phyloP scores from a whole-genome alignment of 2,888 invertebrate species.

The Drosophila recens region DNA sequence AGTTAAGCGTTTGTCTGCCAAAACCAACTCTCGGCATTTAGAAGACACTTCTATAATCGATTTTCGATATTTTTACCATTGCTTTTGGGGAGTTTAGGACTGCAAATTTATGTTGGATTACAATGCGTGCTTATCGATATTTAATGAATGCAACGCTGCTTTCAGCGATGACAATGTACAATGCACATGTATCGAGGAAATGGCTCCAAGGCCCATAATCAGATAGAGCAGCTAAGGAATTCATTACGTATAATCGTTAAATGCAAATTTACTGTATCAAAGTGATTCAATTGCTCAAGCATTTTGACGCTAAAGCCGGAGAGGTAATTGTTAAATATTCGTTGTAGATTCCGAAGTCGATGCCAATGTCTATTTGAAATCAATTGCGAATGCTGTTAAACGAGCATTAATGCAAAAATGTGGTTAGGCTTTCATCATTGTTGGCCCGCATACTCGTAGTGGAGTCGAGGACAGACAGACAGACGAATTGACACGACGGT shows the following conservation, averaged over 20 bases:
- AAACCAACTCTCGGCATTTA: background rate
- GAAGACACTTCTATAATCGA: conserved; percentile 18
- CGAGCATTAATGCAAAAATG: conserved; percentile 35
- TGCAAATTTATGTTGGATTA: background rate
- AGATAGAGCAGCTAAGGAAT: background rate
- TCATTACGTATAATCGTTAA: background rate
- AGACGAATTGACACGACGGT: background rate
- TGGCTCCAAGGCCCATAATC: conserved; percentile 12
- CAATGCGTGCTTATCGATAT: background rate
- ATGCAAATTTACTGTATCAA: conserved; percentile 24
- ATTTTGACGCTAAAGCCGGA: background rate
- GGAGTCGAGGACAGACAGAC: background rate
- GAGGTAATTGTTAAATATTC: background rate
- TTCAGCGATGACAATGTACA: background rate
- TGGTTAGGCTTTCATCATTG: conserved; percentile 18
- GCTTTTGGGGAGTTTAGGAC: background rate
- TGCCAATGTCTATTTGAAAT: conserved; percentile 7
- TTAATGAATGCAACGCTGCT: background rate
- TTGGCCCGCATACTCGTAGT: background rate
- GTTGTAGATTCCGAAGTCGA: background rate
- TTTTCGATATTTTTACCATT: conserved; percentile 7
- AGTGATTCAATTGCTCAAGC: conserved; percentile 13
- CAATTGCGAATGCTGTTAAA: conserved; percentile 20
- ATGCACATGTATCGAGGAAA: conserved; percentile 1
- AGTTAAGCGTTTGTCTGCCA: conserved; percentile 24